Evolutionary conservation across 2,888 invertebrate species (phyloP), one percentile per base, ranked within the genome.

Genomic region (Neocrepidodera transversa): DNA sequence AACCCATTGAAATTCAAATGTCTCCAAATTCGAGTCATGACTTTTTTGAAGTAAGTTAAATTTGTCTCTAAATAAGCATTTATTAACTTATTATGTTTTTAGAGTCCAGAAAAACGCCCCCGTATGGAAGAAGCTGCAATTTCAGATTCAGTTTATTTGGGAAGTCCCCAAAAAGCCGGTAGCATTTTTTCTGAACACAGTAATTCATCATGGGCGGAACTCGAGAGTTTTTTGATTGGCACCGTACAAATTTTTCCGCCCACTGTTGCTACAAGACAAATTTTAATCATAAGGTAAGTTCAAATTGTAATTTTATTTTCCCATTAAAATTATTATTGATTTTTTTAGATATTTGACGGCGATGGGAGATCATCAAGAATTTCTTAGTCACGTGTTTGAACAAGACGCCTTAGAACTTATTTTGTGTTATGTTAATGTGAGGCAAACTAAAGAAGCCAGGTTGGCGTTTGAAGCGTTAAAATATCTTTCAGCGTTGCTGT

Each of bases 351-450:
- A 97, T 77, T 84, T 99, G n/a, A 92, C 95, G 2, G 94, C 97
- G 0, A 91, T 97, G 87, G 98, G 97, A 10, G 98, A 97, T 76
- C 98, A 97, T 77, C 98, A 98, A 78, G 97, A 97, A 88, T 92
- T 97, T 77, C 84, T 99, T 17, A 90, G 91, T 48, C 91, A 94
- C 78, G 93, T 96, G 40, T 95, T 97, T 80, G 97, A 97, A 74
- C 90, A 95, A 74, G 91, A 92, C 78, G 96, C 95, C 0, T 82
- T 98, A 63, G 91, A 93, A 30, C 82, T 98, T 16, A 94, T 99
- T 68, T 84, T 97, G 48, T 90, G 90, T 20, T 97, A 96, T 78
- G 89, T 97, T 11, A 93, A 96, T 76, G 87, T 96, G 38, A 85
- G 91, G 2, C 91, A 93, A 77, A 92, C 93, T 0, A 87, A 88